Evolutionary conservation across 2,113 vertebrate species (phyloP).

Genomic region (Candoia aspera): DNA sequence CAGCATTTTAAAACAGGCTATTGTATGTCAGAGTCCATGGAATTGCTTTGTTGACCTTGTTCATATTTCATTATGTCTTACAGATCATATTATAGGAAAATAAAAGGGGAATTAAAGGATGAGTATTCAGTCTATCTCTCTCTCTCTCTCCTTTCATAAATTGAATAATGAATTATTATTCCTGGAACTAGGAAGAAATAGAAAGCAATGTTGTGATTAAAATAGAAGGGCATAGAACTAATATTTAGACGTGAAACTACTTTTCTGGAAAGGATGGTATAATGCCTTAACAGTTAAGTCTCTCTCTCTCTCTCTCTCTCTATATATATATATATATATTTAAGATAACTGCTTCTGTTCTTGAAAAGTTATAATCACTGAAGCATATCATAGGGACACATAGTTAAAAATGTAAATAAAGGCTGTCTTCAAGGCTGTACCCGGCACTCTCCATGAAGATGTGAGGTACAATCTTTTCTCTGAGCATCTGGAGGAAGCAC

Average conservation of each 20-base stretch:
- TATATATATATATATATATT: too few relatives aligned
- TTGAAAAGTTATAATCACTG: not conserved
- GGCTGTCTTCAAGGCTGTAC: not conserved
- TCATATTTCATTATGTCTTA: not conserved
- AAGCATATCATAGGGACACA: not conserved
- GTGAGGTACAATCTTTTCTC: not conserved
- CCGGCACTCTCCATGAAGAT: not conserved
- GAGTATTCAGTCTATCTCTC: not conserved
- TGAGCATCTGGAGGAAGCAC: not conserved
- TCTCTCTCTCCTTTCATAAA: not conserved
- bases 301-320: too few relatives aligned
- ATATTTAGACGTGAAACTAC: constrained; percentile 18
- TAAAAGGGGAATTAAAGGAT: not conserved
- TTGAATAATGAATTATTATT: constrained; percentile 27
- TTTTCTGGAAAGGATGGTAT: not conserved
- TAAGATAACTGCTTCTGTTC: not conserved
- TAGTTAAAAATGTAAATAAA: not conserved
- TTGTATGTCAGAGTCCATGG: too few relatives aligned
- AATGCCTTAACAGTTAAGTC: not conserved
- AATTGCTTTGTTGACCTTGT: not conserved
- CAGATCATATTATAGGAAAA: not conserved
- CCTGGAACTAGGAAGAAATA: constrained; percentile 30
- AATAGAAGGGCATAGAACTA: not conserved
- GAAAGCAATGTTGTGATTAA: constrained; percentile 7
- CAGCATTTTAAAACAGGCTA: not conserved